Conservation (phyloP, 2,113 vertebrate species). For the Trochalopteron elliotii region DNA sequence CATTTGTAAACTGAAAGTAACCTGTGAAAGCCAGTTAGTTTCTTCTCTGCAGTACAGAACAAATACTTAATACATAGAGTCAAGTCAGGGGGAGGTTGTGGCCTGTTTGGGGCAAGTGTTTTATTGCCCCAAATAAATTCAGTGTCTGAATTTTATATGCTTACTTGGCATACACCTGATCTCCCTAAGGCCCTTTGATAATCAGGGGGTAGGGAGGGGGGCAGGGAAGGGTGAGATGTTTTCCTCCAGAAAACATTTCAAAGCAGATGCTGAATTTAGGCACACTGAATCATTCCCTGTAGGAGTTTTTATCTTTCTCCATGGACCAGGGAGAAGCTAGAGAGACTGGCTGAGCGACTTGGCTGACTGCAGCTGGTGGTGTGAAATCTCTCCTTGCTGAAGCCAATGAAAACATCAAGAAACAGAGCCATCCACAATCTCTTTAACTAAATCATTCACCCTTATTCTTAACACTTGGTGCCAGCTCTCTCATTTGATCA, state of each 20-base stretch:
- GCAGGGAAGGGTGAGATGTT: background rate
- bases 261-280: background rate
- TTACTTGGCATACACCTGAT: background rate
- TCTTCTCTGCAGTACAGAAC: background rate
- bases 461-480: background rate
- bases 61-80: background rate
- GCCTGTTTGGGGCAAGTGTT: background rate
- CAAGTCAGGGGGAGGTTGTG: background rate
- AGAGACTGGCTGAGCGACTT: background rate
- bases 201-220: fast-evolving
- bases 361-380: background rate
- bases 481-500: background rate
- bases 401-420: background rate
- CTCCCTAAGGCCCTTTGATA: background rate
- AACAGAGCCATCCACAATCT: background rate
- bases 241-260: background rate
- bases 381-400: background rate
- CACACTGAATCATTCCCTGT: background rate
- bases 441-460: background rate
- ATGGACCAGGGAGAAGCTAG: background rate
- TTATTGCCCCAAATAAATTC: no score
- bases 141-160: background rate
- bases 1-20: background rate
- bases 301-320: background rate
- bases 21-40: background rate